Conservation (phyloP, 1,140 invertebrate genomes). For the Lepeophtheirus salmonis region DNA sequence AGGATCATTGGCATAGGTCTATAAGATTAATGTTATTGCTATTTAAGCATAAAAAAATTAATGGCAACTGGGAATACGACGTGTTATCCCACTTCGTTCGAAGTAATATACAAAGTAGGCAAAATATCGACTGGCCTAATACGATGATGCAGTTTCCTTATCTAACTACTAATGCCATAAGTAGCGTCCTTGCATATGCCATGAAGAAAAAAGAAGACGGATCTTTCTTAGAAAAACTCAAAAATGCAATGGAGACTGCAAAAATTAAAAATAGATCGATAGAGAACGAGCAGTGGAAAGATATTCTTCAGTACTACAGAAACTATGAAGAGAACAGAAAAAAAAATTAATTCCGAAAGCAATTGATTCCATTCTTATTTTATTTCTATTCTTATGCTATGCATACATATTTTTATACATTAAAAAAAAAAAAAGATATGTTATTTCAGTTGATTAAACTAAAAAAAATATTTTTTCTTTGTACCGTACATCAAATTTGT, state of each 20-base stretch:
- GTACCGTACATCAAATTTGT: no score
- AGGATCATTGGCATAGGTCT: not conserved
- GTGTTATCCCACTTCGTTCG: not conserved
- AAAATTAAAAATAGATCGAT: not conserved
- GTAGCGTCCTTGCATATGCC: not conserved
- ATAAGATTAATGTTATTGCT: not conserved
- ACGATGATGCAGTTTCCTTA: not conserved
- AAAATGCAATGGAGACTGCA: not conserved
- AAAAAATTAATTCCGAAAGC: no score
- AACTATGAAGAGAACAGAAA: no score
- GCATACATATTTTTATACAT: no score
- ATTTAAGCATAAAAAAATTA: not conserved
- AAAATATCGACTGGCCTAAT: not conserved
- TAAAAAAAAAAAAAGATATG: no score
- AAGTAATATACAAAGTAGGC: not conserved
- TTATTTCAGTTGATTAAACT: no score
- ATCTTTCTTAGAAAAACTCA: not conserved
- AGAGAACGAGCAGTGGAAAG: not conserved
- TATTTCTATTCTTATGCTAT: no score
- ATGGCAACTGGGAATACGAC: not conserved
- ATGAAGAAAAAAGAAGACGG: not conserved
- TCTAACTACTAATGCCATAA: not conserved
- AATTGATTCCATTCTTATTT: no score
- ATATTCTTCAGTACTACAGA: not conserved
- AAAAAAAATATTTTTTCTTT: no score